Evolutionary conservation across 1,140 invertebrate species (phyloP).

Genomic region (Batillaria attramentaria): DNA sequence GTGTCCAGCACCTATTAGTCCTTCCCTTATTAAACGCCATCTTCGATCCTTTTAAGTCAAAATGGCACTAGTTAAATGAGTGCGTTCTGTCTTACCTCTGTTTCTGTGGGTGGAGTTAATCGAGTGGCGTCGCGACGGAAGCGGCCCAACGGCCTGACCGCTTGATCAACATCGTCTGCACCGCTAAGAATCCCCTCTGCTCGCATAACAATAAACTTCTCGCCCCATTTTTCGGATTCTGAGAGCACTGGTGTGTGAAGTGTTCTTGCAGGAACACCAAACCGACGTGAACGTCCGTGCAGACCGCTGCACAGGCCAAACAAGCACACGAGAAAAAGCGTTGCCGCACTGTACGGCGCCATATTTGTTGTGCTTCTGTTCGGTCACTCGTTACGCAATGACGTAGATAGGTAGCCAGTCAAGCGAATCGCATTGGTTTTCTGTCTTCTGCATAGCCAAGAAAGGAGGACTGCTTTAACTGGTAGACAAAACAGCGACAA

Average conservation of each 20-base stretch:
- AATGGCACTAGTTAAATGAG: too few species aligned
- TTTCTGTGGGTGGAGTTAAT: background rate
- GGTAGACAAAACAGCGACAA: background rate
- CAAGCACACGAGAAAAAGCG: constrained; percentile 7
- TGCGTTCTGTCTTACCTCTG: background rate
- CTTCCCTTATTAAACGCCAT: background rate
- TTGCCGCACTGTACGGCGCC: background rate
- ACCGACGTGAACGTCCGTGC: background rate
- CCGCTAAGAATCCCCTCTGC: background rate
- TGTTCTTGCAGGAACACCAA: constrained; percentile 21
- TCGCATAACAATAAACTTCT: constrained; percentile 13
- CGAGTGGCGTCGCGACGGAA: constrained; percentile 6
- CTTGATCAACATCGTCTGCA: background rate
- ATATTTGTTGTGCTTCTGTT: constrained; percentile 23
- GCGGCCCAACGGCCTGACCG: constrained; percentile 15
- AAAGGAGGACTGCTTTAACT: too few species aligned
- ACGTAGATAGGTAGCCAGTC: constrained; percentile 7
- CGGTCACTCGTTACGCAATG: constrained; percentile 22
- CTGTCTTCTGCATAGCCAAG: too few species aligned
- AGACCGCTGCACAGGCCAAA: background rate
- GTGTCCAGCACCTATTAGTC: background rate
- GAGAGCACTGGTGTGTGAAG: background rate
- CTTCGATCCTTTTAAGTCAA: background rate
- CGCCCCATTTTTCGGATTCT: constrained; percentile 9
- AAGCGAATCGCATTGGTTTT: too few species aligned